Evolutionary conservation across 1,140 invertebrate genomes (phyloP).

Genomic region (Triops cancriformis): DNA sequence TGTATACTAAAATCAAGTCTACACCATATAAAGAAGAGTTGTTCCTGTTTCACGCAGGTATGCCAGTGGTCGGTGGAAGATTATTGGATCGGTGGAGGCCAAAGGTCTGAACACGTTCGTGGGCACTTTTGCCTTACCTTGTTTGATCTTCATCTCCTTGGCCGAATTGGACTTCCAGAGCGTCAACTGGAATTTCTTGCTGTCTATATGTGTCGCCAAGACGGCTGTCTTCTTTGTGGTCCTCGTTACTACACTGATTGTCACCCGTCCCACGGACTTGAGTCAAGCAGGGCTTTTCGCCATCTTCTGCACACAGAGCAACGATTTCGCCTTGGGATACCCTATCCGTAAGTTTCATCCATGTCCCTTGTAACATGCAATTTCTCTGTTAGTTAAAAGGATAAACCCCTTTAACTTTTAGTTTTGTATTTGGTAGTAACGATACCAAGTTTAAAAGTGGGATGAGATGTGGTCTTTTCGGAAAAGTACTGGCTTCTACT

Average conservation of each 20-base stretch:
- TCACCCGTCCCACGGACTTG: conserved; percentile 40
- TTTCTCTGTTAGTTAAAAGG: neutral
- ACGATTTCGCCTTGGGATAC: conserved; percentile 51
- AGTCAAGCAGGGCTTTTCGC: conserved; percentile 45
- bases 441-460: neutral
- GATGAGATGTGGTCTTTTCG: too few relatives aligned
- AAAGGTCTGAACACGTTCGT: conserved; percentile 47
- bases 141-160: conserved; percentile 46
- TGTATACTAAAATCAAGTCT: too few relatives aligned
- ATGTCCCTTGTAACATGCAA: too few relatives aligned
- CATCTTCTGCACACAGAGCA: conserved; percentile 50
- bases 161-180: conserved; percentile 41
- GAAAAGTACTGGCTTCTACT: too few relatives aligned
- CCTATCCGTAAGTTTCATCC: conserved; percentile 43
- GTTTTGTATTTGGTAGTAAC: neutral
- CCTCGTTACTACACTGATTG: conserved; percentile 39
- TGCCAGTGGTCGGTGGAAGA: conserved; percentile 41
- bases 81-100: conserved; percentile 42
- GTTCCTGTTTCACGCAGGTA: conserved; percentile 37
- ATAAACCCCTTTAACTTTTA: neutral
- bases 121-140: conserved; percentile 45
- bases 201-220: conserved; percentile 44
- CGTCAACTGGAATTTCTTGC: conserved; percentile 25
- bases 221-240: conserved; percentile 43
- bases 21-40: too few relatives aligned